These are phyloP conservation scores for Allophyes oxyacanthae DNA, from an alignment of 2,888 invertebrate species.

Conservation along the genomic window DNA sequence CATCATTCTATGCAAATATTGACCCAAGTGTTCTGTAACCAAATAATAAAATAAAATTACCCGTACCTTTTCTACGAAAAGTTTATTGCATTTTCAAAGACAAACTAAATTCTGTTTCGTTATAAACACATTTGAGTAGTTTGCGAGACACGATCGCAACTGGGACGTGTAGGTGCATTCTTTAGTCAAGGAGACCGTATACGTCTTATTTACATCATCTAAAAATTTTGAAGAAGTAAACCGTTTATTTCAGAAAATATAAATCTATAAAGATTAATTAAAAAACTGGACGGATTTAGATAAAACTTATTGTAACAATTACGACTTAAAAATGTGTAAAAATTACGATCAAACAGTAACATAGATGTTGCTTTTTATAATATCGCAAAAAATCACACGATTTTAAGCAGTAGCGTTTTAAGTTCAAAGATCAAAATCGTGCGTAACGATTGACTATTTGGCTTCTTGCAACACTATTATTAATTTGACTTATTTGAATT, in stretches of 20 bases:
- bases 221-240: neutral
- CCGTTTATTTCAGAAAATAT: no score
- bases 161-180: constrained; percentile 53
- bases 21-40: constrained; percentile 10
- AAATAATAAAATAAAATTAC: constrained; percentile 18
- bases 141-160: constrained; percentile 54
- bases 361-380: constrained; percentile 12
- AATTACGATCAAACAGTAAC: constrained; percentile 1
- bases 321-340: neutral
- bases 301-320: no score
- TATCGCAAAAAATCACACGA: constrained; percentile 10
- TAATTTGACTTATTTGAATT: constrained; percentile 15
- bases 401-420: constrained; percentile 37
- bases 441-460: constrained; percentile 35
- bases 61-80: constrained; percentile 14
- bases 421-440: constrained; percentile 45
- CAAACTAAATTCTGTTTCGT: constrained; percentile 56
- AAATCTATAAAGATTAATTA: no score
- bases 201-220: neutral
- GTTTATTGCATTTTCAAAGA: constrained; percentile 53
- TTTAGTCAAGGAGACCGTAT: constrained; percentile 38
- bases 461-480: constrained; percentile 17
- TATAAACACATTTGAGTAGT: constrained; percentile 58
- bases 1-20: constrained; percentile 20
- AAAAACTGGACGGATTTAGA: no score